These are phyloP conservation scores for Odontomyia ornata DNA, from an alignment of 2,888 invertebrate species.

Conservation along the genomic window DNA sequence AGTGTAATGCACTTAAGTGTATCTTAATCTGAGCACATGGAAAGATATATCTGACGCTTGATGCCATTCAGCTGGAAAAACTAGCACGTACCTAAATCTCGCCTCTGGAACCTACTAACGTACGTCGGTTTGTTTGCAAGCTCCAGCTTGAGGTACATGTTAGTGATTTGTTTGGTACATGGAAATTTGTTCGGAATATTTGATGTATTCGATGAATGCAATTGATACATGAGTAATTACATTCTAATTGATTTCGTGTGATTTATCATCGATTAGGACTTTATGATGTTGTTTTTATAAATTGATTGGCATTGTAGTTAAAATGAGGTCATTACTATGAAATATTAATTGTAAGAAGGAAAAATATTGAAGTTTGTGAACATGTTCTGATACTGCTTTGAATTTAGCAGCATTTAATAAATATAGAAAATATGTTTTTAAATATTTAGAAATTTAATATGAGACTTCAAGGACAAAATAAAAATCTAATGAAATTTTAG, in stretches of 20 bases:
- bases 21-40: not conserved
- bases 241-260: slow-evolving; percentile 2
- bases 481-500: no score
- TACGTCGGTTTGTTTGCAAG: not conserved
- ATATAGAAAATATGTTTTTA: no score
- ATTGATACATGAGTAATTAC: slow-evolving; percentile 10
- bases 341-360: no score
- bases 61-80: not conserved
- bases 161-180: not conserved
- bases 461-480: no score
- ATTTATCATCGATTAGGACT: not conserved
- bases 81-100: not conserved
- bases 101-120: not conserved
- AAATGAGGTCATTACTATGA: no score
- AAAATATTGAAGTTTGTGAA: no score
- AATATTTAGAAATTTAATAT: no score
- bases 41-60: not conserved
- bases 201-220: not conserved
- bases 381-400: no score
- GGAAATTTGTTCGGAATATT: not conserved
- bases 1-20: not conserved
- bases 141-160: not conserved
- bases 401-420: no score
- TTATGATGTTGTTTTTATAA: no score
- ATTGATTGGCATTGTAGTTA: no score